Conservation (phyloP, 1,140 invertebrate genomes). For the Heliconius nattereri region DNA sequence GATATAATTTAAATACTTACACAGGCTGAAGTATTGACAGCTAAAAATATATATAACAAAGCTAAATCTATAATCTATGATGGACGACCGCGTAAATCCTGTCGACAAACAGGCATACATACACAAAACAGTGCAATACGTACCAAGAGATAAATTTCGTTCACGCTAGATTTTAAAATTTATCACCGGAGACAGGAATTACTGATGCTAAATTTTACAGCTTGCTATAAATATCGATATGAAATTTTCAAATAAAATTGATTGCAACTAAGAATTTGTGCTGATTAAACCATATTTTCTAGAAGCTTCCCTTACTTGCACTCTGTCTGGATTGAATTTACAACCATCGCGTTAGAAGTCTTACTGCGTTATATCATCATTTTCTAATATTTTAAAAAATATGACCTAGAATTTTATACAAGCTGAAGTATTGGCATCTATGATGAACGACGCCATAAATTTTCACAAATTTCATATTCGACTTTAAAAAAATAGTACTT, state of each 20-base stretch:
- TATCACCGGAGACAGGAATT: slow-evolving; percentile 28
- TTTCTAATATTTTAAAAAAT: no score
- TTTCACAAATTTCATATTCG: no score
- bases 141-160: slow-evolving; percentile 26
- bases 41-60: background rate
- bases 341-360: no score
- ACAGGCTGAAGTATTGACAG: background rate
- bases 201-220: slow-evolving; percentile 31
- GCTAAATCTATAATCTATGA: slow-evolving; percentile 20
- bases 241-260: slow-evolving; percentile 22
- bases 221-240: slow-evolving; percentile 23
- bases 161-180: slow-evolving; percentile 32
- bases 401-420: no score
- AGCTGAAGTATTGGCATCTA: no score
- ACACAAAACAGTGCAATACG: slow-evolving; percentile 21
- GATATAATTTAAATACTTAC: no score
- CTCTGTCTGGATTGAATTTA: background rate
- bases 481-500: no score
- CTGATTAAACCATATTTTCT: background rate
- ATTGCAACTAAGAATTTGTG: background rate
- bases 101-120: slow-evolving; percentile 14
- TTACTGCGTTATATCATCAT: no score
- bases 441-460: no score
- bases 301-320: background rate
- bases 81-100: slow-evolving; percentile 24